Evolutionary conservation across 1,140 invertebrate genomes (phyloP).

Genomic region (Apis florea): DNA sequence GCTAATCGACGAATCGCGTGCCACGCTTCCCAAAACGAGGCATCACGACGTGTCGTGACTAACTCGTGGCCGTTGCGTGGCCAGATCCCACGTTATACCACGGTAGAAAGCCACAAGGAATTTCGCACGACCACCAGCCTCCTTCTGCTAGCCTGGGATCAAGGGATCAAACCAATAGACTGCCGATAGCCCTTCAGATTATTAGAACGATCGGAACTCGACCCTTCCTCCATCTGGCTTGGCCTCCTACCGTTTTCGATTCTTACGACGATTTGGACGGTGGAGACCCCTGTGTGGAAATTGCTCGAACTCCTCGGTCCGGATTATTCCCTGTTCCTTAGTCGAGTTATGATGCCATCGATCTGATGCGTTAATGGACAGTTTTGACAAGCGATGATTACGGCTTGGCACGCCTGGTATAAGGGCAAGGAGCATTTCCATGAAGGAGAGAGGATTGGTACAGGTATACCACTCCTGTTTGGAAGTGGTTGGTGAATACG

Average conservation of each 20-base stretch:
- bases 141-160: slow-evolving; percentile 75
- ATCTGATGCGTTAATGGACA: slow-evolving; percentile 66
- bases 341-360: slow-evolving; percentile 74
- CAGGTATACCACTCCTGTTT: too few relatives aligned
- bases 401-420: not conserved
- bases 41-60: not conserved
- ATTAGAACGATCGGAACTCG: slow-evolving; percentile 72
- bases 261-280: not conserved
- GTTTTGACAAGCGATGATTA: slow-evolving; percentile 24
- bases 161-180: slow-evolving; percentile 80
- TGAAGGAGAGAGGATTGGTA: not conserved
- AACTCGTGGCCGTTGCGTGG: slow-evolving; percentile 10
- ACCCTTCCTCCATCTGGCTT: not conserved
- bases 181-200: slow-evolving; percentile 79
- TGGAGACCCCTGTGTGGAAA: not conserved
- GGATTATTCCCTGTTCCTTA: slow-evolving; percentile 67
- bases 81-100: not conserved
- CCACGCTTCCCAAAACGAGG: slow-evolving; percentile 28
- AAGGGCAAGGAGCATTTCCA: not conserved
- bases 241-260: too few relatives aligned
- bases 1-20: not conserved
- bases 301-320: slow-evolving; percentile 45
- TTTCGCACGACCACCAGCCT: slow-evolving; percentile 71
- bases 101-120: slow-evolving; percentile 44
- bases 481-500: too few relatives aligned